Percentiles rank a stretch among this genome's conserved stretches.
Evolutionary conservation across 2,888 invertebrate genomes (phyloP).

Genomic region (Aquatica leii): DNA sequence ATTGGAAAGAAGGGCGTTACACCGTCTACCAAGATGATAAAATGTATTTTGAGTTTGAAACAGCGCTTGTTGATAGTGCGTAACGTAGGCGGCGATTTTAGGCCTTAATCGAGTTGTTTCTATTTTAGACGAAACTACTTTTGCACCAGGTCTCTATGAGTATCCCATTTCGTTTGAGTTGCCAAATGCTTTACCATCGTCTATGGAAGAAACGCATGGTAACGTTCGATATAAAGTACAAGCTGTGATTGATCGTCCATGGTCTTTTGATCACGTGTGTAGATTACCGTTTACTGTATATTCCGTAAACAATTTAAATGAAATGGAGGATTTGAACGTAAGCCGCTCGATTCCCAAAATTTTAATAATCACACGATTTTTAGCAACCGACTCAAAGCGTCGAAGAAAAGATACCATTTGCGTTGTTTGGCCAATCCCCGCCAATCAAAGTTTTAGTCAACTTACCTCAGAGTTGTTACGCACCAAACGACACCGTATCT

Average conservation of each 20-base stretch:
- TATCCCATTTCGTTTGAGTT: neutral
- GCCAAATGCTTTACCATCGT: neutral
- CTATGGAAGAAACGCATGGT: neutral
- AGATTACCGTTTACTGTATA: neutral
- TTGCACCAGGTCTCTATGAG: neutral
- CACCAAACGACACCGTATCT: neutral
- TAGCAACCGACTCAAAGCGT: neutral
- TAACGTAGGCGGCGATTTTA: neutral
- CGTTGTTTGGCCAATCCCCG: neutral
- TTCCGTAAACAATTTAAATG: neutral
- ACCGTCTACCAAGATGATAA: neutral
- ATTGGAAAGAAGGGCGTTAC: constrained; percentile 4
- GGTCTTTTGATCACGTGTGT: neutral
- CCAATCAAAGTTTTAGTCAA: neutral
- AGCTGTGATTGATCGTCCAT: neutral
- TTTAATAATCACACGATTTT: neutral
- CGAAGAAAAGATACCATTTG: neutral
- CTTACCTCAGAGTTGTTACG: neutral
- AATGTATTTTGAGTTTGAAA: neutral
- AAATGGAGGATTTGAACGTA: neutral
- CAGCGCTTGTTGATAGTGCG: neutral
- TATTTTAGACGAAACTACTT: neutral
- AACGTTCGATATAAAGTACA: neutral
- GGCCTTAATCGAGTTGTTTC: neutral
- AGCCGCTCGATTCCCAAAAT: neutral